Base-by-base conservation (phyloP, 2,888 invertebrate genomes). In the Rhorus exstirpatorius region DNA sequence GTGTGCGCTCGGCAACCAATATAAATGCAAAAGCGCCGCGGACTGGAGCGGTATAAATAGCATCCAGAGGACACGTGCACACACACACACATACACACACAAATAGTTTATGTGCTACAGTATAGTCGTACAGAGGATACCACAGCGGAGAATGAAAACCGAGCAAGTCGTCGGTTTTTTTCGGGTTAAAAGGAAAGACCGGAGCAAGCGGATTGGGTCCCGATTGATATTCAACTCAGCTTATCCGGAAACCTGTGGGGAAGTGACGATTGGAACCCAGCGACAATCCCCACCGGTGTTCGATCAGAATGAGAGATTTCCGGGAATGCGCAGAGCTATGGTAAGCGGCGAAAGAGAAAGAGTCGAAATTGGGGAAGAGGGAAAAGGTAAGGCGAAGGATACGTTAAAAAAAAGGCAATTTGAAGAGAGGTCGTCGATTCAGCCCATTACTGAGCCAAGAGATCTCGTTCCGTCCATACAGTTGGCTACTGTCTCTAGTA, bases 141-240 rank as follows among this genome's bases (percentile, higher is more conserved):
- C 26, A 51, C 17, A 31, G 35, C 53, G 51, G 26, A 55, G 41
- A 78, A 58, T 53, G 51, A 65, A 74, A 76, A 38, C 63, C 21
- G 26, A 53, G 65, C 51, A 38, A 51, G 72, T 63, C 53, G 55
- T 60, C 61, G 65, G 49, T 60, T 68, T 77, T 60, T 26, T 74
- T 68, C 80, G 79, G 83, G 83, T 81, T 84, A 84, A 88, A 86
- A 87, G 81, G 74, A 75, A 83, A 63, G 49, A 76, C 75, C 10
- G 24, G 63, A 68, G 65, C 12, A 49, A 41, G 60, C 53, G 79
- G 79, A 81, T 83, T 84, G 75, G n/a, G n/a, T 55, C 77, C 88
- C 88, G 87, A 91, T 91, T 91, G 91, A 90, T 91, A 91, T 91
- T 91, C 91, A 85, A 86, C 85, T 88, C 87, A 87, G 88, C 86